Percentiles rank a stretch among this genome's conserved stretches.
Evolutionary conservation across 2,888 invertebrate genomes (phyloP).

Genomic region (Cheilosia pagana): DNA sequence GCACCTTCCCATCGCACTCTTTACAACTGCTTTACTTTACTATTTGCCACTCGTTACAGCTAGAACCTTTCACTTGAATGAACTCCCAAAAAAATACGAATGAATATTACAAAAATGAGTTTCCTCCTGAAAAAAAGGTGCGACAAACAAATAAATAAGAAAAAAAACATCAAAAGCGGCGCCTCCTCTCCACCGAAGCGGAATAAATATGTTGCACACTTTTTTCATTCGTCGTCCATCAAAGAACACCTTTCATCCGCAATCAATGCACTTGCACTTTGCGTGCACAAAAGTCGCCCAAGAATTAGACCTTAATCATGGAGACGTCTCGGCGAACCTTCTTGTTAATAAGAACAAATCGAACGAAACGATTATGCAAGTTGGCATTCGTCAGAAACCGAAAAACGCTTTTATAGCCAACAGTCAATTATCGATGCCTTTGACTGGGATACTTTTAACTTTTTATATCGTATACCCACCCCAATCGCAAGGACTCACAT

Average conservation of each 20-base stretch:
- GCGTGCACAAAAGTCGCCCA: conserved; percentile 15
- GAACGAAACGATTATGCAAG: conserved; percentile 41
- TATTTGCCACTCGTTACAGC: not conserved
- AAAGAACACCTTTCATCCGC: conserved; percentile 52
- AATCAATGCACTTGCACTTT: conserved; percentile 56
- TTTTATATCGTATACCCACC: conserved; percentile 27
- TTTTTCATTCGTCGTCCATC: conserved; percentile 45
- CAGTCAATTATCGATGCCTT: conserved; percentile 65
- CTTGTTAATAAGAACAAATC: conserved; percentile 37
- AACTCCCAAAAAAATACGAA: conserved; percentile 16
- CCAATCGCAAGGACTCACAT: conserved; percentile 10
- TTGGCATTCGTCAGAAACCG: conserved; percentile 57
- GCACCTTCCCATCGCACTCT: too few species aligned
- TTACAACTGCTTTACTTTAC: not conserved
- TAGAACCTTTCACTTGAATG: conserved; percentile 16
- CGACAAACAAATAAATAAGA: conserved; percentile 30
- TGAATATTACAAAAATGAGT: not conserved
- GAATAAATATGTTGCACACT: conserved; percentile 73
- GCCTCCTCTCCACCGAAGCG: conserved; percentile 42
- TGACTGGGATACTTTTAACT: conserved; percentile 16
- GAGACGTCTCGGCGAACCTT: conserved; percentile 1
- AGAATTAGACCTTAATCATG: conserved; percentile 47
- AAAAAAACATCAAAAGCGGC: conserved; percentile 51
- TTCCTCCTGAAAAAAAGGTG: conserved; percentile 17
- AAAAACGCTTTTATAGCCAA: conserved; percentile 39